Evolutionary conservation across 2,113 vertebrate genomes (phyloP).

Genomic region (Narcine bancroftii): DNA sequence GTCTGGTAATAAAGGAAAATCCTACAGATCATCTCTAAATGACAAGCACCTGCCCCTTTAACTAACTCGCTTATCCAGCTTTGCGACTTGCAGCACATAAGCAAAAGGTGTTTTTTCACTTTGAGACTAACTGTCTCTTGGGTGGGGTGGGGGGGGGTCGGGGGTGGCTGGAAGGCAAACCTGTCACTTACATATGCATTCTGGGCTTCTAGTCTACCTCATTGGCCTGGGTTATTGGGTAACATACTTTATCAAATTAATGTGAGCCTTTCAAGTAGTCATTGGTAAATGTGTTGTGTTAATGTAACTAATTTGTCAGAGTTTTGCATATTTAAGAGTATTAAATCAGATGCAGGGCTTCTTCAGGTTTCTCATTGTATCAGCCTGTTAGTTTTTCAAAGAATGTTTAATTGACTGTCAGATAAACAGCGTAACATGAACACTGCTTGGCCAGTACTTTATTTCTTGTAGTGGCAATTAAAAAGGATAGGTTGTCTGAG

Average conservation of each 20-base stretch:
- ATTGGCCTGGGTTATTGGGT: background rate
- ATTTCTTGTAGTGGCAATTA: constrained; percentile 45
- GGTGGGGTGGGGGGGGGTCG: no score
- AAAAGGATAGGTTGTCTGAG: constrained; percentile 43
- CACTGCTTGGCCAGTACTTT: constrained; percentile 38
- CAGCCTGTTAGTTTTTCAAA: constrained; percentile 39
- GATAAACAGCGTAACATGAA: constrained; percentile 20
- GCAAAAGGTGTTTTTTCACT: background rate
- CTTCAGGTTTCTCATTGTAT: background rate
- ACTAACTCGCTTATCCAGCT: background rate
- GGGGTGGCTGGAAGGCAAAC: no score
- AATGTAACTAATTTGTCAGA: background rate
- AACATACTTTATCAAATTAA: background rate
- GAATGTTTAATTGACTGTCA: constrained; percentile 39
- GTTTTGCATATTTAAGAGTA: background rate
- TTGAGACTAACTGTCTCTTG: background rate
- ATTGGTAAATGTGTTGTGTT: background rate
- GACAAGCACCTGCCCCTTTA: background rate
- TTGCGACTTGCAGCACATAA: background rate
- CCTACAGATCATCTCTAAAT: background rate
- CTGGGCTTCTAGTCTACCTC: background rate
- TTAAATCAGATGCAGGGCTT: background rate
- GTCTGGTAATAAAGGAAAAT: background rate
- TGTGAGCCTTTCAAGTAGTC: background rate
- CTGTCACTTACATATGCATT: background rate